Base-by-base conservation (phyloP, 2,888 invertebrate species). In the Kryphioiulus occultus region DNA sequence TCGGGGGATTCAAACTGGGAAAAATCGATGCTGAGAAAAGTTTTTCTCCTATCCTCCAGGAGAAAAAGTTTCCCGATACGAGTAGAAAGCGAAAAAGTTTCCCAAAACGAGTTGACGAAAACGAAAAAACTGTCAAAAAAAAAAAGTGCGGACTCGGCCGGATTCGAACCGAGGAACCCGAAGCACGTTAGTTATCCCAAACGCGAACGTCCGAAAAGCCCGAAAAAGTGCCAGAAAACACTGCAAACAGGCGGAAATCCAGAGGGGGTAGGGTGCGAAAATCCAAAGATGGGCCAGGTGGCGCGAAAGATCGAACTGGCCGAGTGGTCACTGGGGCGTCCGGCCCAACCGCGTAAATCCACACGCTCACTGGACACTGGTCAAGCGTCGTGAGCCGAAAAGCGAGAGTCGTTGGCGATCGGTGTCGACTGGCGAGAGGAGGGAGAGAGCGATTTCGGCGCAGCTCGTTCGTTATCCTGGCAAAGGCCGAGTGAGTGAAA, bases 401-500 rank as follows among this genome's bases (percentile, higher is more conserved):
- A 12, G 26, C 68, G 22, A 22, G 22, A 22, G 68, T 68, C 10
- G 68, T 59, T 22, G 26, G 22, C 68, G 68, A 68, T n/a, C 26
- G 59, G 17, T 10, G 26, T n/a, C 68, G 68, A 26, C 0, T 68
- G 22, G 26, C n/a, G 5, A 3, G 22, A 59, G 59, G 5, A 1
- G 1, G 59, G 4, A 17, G 68, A 68, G 68, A 68, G 26, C 68
- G 68, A n/a, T 26, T 68, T 68, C 10, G 22, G 26, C 68, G 26
- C 68, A 68, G 68, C 68, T 42, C 84, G 84, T 84, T 84, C 84
- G 84, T 84, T 84, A 84, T 84, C 84, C 84, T 84, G 42, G 39
- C 84, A 42, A 84, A 84, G 35, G 39, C 84, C 42, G n/a, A n/a
- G n/a, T n/a, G 42, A 84, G 42, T 84, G 84, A 84, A 84, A 84